Evolutionary conservation across 2,888 invertebrate species (phyloP).

Genomic region (Netelia virgata): DNA sequence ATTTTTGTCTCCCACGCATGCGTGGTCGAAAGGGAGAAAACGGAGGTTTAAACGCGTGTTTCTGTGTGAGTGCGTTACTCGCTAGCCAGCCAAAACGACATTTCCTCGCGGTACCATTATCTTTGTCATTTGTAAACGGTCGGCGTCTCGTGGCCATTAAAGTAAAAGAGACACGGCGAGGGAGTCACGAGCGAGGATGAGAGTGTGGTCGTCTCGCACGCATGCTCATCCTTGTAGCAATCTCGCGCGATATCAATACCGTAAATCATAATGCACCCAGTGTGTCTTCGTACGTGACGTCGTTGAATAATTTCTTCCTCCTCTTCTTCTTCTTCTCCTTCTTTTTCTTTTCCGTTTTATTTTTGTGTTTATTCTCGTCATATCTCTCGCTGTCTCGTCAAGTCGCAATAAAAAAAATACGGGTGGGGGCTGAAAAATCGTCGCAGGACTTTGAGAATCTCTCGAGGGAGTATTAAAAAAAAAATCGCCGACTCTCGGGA

Average conservation of each 20-base stretch:
- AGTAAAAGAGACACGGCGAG: constrained; percentile 11
- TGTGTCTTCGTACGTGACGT: constrained; percentile 6
- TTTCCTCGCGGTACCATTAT: constrained; percentile 54
- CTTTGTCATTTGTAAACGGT: constrained; percentile 58
- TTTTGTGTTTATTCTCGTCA: constrained; percentile 47
- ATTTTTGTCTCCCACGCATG: constrained; percentile 54
- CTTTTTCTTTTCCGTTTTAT: not conserved
- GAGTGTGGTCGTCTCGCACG: too few relatives aligned
- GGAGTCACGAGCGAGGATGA: not conserved
- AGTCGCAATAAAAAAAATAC: constrained; percentile 40
- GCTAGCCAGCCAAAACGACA: constrained; percentile 40
- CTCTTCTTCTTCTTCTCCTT: too few relatives aligned
- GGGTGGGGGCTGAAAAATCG: constrained; percentile 29
- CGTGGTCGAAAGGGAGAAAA: not conserved
- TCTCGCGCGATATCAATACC: constrained; percentile 54
- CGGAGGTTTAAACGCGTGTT: not conserved
- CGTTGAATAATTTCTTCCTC: constrained; percentile 5
- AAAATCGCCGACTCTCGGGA: not conserved
- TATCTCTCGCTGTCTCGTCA: constrained; percentile 43
- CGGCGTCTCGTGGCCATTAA: constrained; percentile 55
- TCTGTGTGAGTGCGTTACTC: constrained; percentile 17
- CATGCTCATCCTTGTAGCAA: constrained; percentile 29
- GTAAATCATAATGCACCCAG: constrained; percentile 55
- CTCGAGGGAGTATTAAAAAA: not conserved
- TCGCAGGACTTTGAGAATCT: not conserved